phyloP scores from a whole-genome alignment of 2,797 vertebrate genomes.

The Sebastes alutus region DNA sequence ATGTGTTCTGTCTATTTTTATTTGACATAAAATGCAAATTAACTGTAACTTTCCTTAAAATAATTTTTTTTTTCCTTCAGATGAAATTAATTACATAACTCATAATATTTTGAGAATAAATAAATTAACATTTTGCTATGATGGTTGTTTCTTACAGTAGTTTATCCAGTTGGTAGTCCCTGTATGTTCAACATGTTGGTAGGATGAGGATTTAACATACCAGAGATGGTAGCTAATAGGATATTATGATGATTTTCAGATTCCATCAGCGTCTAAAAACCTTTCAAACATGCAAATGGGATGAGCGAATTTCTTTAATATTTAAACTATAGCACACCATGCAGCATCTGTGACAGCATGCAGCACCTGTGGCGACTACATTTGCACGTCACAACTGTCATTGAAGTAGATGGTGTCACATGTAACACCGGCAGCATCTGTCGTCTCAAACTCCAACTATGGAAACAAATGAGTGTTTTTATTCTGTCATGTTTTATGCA shows the following conservation, averaged over 20 bases:
- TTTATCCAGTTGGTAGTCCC: too few relatives aligned
- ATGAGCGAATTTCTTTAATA: background rate
- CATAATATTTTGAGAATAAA: background rate
- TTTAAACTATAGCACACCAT: background rate
- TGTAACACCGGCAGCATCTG: background rate
- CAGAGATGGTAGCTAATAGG: background rate
- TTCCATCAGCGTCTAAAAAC: background rate
- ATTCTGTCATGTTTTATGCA: conserved; percentile 2
- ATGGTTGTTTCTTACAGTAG: background rate
- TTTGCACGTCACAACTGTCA: background rate
- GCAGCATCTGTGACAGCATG: background rate
- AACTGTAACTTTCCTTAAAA: background rate
- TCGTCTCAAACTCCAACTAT: background rate
- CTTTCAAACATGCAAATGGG: conserved; percentile 1
- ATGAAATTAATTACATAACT: background rate
- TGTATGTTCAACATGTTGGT: too few relatives aligned
- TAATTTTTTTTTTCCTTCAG: background rate
- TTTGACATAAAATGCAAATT: background rate
- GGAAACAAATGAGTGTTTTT: conserved; percentile 14
- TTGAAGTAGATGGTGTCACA: background rate
- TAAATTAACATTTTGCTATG: background rate
- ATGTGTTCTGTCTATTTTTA: too few relatives aligned
- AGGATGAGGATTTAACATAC: background rate
- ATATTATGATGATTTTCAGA: background rate
- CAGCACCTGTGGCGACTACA: background rate